Evolutionary conservation across 2,113 vertebrate genomes (phyloP).

Genomic region (Rhinichthys klamathensis): DNA sequence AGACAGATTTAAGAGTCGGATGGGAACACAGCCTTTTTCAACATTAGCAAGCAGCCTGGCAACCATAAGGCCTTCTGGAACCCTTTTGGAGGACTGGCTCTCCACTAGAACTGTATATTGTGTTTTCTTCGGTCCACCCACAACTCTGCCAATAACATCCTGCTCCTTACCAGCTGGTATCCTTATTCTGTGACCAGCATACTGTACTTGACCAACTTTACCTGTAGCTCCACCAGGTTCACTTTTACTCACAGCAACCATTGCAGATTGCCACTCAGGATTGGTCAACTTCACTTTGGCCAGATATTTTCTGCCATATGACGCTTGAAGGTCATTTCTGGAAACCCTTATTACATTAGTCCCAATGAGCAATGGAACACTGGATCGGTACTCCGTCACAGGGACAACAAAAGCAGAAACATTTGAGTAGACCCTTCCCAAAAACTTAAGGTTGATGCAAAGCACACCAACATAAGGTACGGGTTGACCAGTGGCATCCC

Average conservation of each 20-base stretch:
- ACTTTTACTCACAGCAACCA: not conserved
- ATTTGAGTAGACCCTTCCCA: not conserved
- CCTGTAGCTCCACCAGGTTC: not conserved
- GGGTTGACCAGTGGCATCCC: not conserved
- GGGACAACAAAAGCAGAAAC: slow-evolving; percentile 21
- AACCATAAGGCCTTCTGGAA: too few relatives aligned
- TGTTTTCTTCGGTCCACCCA: too few relatives aligned
- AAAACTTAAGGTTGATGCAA: not conserved
- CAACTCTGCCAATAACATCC: not conserved
- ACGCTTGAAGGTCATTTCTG: not conserved
- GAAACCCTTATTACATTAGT: not conserved
- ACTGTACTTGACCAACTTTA: not conserved
- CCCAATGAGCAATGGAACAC: slow-evolving; percentile 9
- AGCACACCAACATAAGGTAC: slow-evolving; percentile 21
- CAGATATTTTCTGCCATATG: slow-evolving; percentile 9
- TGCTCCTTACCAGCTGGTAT: not conserved
- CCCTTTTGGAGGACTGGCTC: too few relatives aligned
- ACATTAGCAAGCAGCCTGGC: too few relatives aligned
- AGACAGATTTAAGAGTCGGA: too few relatives aligned
- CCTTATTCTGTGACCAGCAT: not conserved
- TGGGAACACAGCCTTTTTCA: too few relatives aligned
- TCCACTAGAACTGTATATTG: too few relatives aligned
- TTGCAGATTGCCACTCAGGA: slow-evolving; percentile 18
- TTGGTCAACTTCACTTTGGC: not conserved
- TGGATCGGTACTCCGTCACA: not conserved